Percentiles rank a stretch among this genome's conserved stretches.
Conservation (phyloP, 2,113 vertebrate species). For the Xiphorhynchus elegans region DNA sequence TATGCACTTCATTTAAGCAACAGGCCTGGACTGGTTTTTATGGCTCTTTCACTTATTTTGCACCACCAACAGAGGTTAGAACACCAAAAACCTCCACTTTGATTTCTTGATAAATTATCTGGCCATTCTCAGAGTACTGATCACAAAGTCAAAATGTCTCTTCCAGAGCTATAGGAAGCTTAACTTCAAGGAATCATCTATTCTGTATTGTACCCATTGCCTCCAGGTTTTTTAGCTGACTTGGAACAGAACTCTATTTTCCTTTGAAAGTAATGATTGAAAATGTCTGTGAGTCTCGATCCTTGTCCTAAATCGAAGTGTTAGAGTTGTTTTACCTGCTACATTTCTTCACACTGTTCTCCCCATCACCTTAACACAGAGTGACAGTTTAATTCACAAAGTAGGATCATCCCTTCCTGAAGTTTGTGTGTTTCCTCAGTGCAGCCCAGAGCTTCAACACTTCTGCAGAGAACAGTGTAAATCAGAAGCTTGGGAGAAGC, state of each 20-base stretch:
- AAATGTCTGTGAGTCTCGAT: not conserved
- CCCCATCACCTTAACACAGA: not conserved
- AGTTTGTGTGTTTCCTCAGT: not conserved
- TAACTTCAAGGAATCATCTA: not conserved
- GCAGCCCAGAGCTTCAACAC: not conserved
- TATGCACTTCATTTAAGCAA: slow-evolving; percentile 14
- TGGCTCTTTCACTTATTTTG: slow-evolving; percentile 2
- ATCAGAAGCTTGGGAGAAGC: not conserved
- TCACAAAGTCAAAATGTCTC: not conserved
- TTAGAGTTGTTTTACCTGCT: not conserved
- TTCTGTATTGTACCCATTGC: not conserved
- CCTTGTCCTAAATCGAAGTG: not conserved
- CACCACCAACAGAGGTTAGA: not conserved
- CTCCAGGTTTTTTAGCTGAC: not conserved
- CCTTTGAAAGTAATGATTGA: not conserved
- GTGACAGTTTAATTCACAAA: not conserved
- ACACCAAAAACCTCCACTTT: slow-evolving; percentile 5
- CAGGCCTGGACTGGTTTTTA: slow-evolving; percentile 2
- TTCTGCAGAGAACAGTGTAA: not conserved
- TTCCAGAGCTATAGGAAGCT: not conserved
- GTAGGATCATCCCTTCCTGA: not conserved
- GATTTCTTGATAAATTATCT: not conserved
- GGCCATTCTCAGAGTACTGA: slow-evolving; percentile 14
- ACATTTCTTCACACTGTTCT: not conserved
- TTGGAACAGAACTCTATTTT: not conserved